Evolutionary conservation across 92 coral and sea anemone genomes (phyloP).

Genomic region (Parazoanthus atlanticus): DNA sequence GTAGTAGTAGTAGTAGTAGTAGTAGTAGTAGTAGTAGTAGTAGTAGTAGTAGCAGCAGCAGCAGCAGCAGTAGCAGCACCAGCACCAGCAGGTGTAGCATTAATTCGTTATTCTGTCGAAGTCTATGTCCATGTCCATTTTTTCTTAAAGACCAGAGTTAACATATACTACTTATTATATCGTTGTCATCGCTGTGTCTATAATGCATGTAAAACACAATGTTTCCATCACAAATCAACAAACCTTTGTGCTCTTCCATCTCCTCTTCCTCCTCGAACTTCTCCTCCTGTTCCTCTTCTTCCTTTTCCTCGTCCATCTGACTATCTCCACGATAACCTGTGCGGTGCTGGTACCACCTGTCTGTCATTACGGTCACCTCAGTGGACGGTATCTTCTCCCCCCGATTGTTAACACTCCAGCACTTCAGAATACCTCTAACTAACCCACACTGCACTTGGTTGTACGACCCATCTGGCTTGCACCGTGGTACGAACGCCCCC

Average conservation of each 20-base stretch:
- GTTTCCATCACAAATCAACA: not conserved
- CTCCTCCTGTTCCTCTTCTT: slow-evolving; percentile 17
- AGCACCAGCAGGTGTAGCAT: no score
- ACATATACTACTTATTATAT: not conserved
- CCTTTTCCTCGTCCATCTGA: not conserved
- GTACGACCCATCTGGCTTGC: slow-evolving; percentile 80
- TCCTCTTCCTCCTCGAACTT: slow-evolving; percentile 41
- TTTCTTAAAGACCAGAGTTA: no score
- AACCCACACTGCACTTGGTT: slow-evolving; percentile 63
- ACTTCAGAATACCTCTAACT: slow-evolving; percentile 14
- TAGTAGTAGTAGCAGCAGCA: no score
- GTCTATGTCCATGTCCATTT: no score
- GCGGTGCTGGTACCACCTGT: not conserved
- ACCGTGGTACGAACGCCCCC: slow-evolving; percentile 57
- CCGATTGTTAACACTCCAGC: slow-evolving; percentile 87
- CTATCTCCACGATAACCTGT: not conserved
- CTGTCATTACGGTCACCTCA: slow-evolving; percentile 39
- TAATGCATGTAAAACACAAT: not conserved
- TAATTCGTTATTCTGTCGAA: no score
- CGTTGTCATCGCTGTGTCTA: not conserved
- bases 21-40: not conserved
- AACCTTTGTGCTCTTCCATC: not conserved
- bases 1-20: not conserved
- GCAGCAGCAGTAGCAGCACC: no score
- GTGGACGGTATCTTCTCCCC: slow-evolving; percentile 59